A percentile compares a stretch with the other conserved stretches of the same genome.
Conservation (phyloP, 1,140 invertebrate genomes). For the Psix sp. region DNA sequence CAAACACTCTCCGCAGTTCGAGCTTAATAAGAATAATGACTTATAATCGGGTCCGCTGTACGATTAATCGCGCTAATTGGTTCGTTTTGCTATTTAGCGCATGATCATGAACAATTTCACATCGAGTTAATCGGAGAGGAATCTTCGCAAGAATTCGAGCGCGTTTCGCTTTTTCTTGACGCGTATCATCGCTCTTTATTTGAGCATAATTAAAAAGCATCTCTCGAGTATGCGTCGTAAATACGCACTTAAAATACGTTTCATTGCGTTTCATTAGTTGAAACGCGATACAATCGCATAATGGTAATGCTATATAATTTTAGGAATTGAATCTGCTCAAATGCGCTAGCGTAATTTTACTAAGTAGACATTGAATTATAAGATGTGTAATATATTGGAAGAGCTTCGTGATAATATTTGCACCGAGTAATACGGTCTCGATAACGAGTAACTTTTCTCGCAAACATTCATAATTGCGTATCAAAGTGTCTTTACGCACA, state of each 20-base stretch:
- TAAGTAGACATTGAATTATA: conserved; percentile 50
- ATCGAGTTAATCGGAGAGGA: too few species aligned
- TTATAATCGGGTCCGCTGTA: conserved; percentile 13
- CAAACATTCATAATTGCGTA: conserved; percentile 14
- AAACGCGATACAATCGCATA: conserved; percentile 37
- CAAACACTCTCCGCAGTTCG: neutral
- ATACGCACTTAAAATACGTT: conserved; percentile 28
- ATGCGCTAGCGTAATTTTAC: conserved; percentile 31
- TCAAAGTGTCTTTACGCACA: conserved; percentile 14
- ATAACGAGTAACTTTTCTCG: conserved; percentile 11
- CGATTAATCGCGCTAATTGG: conserved; percentile 8
- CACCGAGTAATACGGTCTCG: conserved; percentile 4
- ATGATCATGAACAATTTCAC: too few species aligned
- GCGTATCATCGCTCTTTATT: too few species aligned
- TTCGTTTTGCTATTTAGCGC: neutral
- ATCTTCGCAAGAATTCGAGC: too few species aligned
- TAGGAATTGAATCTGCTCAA: conserved; percentile 47
- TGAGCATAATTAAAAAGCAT: conserved; percentile 34
- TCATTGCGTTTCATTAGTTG: conserved; percentile 43
- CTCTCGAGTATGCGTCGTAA: conserved; percentile 20
- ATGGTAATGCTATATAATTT: conserved; percentile 40
- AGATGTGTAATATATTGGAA: conserved; percentile 13
- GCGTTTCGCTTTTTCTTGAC: too few species aligned
- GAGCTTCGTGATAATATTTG: conserved; percentile 23
- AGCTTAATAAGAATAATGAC: conserved; percentile 30